Evolutionary conservation across 2,797 vertebrate species (phyloP).

Genomic region (Trichosurus vulpecula): DNA sequence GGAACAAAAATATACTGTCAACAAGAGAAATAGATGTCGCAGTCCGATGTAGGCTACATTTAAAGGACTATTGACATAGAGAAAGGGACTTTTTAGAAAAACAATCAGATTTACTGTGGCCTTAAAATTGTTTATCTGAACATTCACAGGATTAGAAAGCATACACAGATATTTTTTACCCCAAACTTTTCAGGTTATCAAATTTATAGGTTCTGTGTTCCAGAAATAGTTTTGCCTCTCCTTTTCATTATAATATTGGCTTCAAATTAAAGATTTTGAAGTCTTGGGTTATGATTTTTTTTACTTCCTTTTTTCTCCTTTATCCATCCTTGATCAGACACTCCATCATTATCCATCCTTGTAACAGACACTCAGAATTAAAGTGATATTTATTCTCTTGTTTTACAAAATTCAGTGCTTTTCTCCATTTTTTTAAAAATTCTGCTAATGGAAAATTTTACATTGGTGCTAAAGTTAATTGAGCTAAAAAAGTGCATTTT

Average conservation of each 20-base stretch:
- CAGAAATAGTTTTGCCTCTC: not conserved
- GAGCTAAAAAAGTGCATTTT: not conserved
- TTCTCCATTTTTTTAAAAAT: not conserved
- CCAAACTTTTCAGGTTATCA: not conserved
- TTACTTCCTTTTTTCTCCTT: not conserved
- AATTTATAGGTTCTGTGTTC: not conserved
- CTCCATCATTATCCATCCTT: too few relatives aligned
- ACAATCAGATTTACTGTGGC: not conserved
- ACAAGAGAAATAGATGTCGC: not conserved
- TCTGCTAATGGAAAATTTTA: not conserved
- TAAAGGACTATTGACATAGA: not conserved
- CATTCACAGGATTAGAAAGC: not conserved
- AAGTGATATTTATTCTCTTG: not conserved
- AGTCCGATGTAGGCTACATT: not conserved
- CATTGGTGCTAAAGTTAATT: not conserved
- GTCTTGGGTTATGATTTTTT: not conserved
- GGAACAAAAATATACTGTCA: constrained; percentile 5
- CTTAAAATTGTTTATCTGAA: not conserved
- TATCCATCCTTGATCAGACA: not conserved
- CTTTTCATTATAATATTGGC: not conserved
- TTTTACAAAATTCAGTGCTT: not conserved
- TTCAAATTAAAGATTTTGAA: not conserved
- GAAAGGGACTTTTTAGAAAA: not conserved
- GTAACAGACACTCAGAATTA: not conserved
- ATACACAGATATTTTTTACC: not conserved